These are phyloP conservation scores for Lepus townsendii DNA, from an alignment of 2,797 vertebrate species.

Conservation along the genomic window DNA sequence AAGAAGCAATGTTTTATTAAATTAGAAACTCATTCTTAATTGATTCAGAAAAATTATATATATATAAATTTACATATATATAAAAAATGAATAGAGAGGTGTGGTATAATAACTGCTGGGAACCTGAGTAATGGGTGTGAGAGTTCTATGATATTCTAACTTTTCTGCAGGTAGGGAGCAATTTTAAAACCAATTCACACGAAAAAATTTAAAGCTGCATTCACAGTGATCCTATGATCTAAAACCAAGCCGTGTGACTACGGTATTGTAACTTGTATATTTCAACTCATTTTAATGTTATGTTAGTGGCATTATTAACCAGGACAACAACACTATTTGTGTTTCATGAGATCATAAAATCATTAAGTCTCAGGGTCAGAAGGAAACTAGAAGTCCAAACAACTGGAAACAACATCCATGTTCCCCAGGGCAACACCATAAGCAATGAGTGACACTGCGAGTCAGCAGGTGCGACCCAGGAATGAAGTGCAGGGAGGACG, in stretches of 20 bases:
- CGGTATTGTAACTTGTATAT: background rate
- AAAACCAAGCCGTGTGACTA: constrained; percentile 39
- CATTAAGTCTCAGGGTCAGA: constrained; percentile 6
- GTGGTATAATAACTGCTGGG: background rate
- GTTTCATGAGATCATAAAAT: constrained; percentile 47
- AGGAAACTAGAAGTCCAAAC: background rate
- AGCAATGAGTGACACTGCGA: background rate
- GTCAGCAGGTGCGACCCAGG: background rate
- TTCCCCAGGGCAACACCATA: background rate
- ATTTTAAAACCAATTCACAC: background rate
- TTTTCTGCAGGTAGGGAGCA: background rate
- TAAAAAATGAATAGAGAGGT: background rate
- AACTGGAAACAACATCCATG: background rate
- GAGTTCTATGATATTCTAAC: background rate
- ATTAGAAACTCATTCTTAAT: constrained; percentile 9
- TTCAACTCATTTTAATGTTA: constrained; percentile 17
- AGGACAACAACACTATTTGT: constrained; percentile 32
- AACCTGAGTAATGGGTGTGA: background rate
- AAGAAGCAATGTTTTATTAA: background rate
- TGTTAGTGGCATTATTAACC: background rate
- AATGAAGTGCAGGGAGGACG: background rate
- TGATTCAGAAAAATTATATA: background rate
- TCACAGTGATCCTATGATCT: background rate
- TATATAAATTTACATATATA: background rate
- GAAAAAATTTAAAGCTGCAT: constrained; percentile 6